Percentiles rank a stretch among this genome's conserved stretches.
Evolutionary conservation across 2,888 invertebrate species (phyloP).

Genomic region (Cataglyphis rosenhaueri): DNA sequence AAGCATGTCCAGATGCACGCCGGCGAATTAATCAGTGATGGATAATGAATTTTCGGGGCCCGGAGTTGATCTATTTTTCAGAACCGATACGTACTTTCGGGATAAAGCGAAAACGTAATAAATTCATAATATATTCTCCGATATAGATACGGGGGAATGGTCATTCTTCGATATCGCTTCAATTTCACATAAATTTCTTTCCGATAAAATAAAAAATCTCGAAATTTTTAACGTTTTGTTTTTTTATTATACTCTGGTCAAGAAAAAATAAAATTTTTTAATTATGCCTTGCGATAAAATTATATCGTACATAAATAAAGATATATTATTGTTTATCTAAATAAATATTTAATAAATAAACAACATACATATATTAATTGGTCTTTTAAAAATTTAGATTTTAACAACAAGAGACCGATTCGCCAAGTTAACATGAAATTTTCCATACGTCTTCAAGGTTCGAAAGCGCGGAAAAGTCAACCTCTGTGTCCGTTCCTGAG

Average conservation of each 20-base stretch:
- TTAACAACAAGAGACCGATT: neutral
- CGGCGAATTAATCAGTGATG: conserved; percentile 31
- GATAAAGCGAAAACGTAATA: conserved; percentile 3
- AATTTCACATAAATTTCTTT: neutral
- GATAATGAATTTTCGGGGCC: conserved; percentile 31
- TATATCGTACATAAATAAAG: neutral
- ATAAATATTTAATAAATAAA: conserved; percentile 8
- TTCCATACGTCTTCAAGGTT: neutral
- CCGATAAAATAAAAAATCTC: conserved; percentile 1
- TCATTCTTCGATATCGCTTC: neutral
- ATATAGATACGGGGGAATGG: neutral
- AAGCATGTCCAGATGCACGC: conserved; percentile 45
- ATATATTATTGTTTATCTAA: neutral
- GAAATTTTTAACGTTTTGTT: neutral
- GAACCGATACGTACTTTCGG: neutral
- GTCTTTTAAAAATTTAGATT: neutral
- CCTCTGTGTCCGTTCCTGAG: neutral
- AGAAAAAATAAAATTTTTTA: neutral
- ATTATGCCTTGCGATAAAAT: neutral
- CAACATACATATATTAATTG: neutral
- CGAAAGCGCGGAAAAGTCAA: neutral
- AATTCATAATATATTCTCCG: neutral
- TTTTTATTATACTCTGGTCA: neutral
- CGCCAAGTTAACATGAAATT: neutral
- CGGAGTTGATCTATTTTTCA: conserved; percentile 13